Conservation (phyloP, 1,140 invertebrate species). For the Hycleus phaleratus region DNA sequence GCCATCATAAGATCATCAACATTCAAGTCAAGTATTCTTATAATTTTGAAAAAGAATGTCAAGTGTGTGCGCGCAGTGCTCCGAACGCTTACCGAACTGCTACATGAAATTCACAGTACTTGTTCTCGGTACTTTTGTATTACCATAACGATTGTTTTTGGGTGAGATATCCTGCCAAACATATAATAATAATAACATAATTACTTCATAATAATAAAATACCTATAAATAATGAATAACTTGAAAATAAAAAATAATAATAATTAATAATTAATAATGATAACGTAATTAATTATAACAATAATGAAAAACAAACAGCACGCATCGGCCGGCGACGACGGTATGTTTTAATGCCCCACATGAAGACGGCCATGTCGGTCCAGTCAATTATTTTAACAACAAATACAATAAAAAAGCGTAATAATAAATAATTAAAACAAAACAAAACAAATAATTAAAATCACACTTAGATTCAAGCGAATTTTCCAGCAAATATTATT, state of each 20-base stretch:
- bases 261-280: conserved; percentile 29
- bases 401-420: too few species aligned
- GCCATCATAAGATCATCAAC: conserved; percentile 6
- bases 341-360: conserved; percentile 4
- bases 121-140: conserved; percentile 38
- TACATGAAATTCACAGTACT: conserved; percentile 38
- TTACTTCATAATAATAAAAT: conserved; percentile 33
- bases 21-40: neutral
- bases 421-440: neutral
- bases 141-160: conserved; percentile 36
- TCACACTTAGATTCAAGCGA: too few species aligned
- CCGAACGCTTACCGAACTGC: conserved; percentile 38
- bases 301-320: conserved; percentile 19
- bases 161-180: conserved; percentile 43
- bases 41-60: conserved; percentile 8
- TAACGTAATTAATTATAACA: conserved; percentile 19
- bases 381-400: conserved; percentile 10
- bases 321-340: conserved; percentile 17
- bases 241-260: conserved; percentile 12
- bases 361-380: conserved; percentile 9
- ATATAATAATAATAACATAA: conserved; percentile 29
- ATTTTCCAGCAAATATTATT: too few species aligned
- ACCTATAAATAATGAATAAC: conserved; percentile 31
- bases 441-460: too few species aligned
- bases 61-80: conserved; percentile 38